Evolutionary conservation across 2,113 vertebrate genomes (phyloP), one percentile per base, ranked within the genome.

Genomic region (Willisornis vidua): DNA sequence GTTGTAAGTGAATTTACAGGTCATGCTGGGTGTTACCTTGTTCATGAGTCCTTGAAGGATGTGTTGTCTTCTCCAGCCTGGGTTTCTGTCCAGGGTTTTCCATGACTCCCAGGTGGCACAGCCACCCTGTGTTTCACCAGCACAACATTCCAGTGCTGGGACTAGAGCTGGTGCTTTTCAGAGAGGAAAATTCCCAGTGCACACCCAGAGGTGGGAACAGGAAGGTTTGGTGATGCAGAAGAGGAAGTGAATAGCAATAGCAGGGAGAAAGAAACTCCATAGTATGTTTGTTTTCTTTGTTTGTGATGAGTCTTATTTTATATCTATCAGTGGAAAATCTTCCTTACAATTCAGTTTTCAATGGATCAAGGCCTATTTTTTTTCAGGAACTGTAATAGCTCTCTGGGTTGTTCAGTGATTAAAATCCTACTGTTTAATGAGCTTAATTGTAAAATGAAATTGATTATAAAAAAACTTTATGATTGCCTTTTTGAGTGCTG

Each of bases 391-490:
- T 74, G 0, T 81, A 85, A 75, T 70, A 88, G 74, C 75, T 93
- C 73, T 89, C 83, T 91, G 75, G 83, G 83, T 89, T 95, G 29
- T 43, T 37, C 45, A 68, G 90, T 96, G 93, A 96, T 96, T 94
- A 97, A 96, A 96, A 95, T 78, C 92, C 95, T 43, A 55, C 94
- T 90, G 90, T 94, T 96, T 92, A 96, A 96, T 93, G 92, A 94
- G 95, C 81, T 84, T 57, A 89, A 92, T 22, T 93, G 70, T 96
- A 96, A 96, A 96, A 94, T 71, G 70, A 89, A 96, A 96, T 95
- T 90, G 94, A 96, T 94, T 96, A 65, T 92, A 52, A 91, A 93
- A 92, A 65, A 0, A 6, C 15, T 86, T 76, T 67, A 74, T 78
- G 83, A 90, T 94, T 95, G 88, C 94, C 57, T 96, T 87, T 49